Conservation (phyloP, 2,888 invertebrate species). For the Cosmopolites sordidus region DNA sequence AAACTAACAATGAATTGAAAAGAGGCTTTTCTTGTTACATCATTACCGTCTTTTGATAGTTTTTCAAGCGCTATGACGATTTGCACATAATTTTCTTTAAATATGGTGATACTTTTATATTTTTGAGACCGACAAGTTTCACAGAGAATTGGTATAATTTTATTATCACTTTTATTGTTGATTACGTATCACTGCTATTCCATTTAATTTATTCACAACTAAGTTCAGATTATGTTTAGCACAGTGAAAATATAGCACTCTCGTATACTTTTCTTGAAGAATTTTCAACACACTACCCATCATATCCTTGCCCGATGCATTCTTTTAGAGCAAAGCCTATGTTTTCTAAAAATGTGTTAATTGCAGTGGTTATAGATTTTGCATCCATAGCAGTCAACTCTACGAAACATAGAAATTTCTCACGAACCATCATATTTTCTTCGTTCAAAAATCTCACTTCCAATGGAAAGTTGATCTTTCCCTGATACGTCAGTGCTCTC, state of each 20-base stretch:
- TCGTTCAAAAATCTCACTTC: no score
- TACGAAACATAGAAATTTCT: not conserved
- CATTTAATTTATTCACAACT: constrained; percentile 7
- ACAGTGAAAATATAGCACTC: constrained; percentile 12
- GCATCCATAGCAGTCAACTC: not conserved
- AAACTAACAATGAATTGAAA: no score
- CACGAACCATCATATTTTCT: no score
- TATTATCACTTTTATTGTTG: constrained; percentile 5
- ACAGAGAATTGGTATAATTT: constrained; percentile 2
- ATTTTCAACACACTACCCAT: constrained; percentile 2
- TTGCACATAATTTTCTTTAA: no score
- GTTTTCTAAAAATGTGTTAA: not conserved
- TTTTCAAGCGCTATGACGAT: no score
- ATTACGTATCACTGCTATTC: not conserved
- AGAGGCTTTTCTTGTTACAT: not conserved
- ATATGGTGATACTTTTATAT: constrained; percentile 3
- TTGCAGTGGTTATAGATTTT: no score
- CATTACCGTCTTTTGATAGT: constrained; percentile 5
- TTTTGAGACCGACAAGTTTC: constrained; percentile 11
- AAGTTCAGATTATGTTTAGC: constrained; percentile 8
- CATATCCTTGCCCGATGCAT: not conserved
- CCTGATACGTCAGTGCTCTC: constrained; percentile 18
- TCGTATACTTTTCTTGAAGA: constrained; percentile 10
- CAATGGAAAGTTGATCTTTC: constrained; percentile 19
- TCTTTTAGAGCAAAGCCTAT: not conserved